Conservation (phyloP, 2,797 vertebrate genomes). For the Cirrhinus mrigala region DNA sequence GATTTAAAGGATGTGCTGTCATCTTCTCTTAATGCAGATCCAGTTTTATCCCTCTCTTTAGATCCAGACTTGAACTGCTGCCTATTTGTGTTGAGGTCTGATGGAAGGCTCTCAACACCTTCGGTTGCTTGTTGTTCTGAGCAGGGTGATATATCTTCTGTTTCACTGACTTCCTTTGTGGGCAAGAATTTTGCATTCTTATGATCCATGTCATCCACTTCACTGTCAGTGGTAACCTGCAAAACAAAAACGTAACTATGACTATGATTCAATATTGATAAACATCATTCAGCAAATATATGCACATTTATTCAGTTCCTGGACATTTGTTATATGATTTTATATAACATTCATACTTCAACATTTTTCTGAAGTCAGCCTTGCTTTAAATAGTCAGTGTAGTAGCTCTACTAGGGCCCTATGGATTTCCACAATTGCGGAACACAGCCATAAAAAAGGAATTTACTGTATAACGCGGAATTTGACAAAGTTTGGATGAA, state of each 20-base stretch:
- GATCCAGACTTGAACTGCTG: neutral
- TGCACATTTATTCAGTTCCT: neutral
- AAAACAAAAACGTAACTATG: conserved; percentile 7
- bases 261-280: neutral
- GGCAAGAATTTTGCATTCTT: neutral
- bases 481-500: too few species aligned
- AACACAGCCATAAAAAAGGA: too few species aligned
- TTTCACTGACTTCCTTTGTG: neutral
- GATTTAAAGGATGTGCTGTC: neutral
- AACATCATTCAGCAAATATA: neutral
- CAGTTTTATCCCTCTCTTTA: neutral
- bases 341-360: too few species aligned
- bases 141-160: neutral
- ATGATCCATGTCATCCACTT: neutral
- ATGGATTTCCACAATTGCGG: too few species aligned
- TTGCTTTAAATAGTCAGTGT: too few species aligned
- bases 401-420: too few species aligned
- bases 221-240: conserved; percentile 23
- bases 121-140: neutral
- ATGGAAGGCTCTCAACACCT: neutral
- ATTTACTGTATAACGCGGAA: too few species aligned
- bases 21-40: neutral
- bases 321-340: neutral
- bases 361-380: too few species aligned
- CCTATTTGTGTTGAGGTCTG: neutral